Conservation (phyloP, 2,888 invertebrate species). For the Crossocerus cetratus region DNA sequence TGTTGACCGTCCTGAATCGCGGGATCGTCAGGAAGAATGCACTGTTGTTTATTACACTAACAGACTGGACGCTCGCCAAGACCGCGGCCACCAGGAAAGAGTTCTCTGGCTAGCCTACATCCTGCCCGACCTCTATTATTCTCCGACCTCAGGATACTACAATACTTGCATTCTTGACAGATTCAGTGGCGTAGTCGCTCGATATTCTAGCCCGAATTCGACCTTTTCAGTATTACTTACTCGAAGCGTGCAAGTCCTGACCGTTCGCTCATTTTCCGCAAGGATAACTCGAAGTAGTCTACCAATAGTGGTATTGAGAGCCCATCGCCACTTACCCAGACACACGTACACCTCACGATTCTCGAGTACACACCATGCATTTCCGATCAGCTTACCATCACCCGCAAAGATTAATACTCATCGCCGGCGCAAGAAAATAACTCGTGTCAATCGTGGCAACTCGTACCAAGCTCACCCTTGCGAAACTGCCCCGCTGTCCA, state of each 20-base stretch:
- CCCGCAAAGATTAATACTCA: background rate
- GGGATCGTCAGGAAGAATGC: constrained; percentile 42
- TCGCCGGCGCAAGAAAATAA: background rate
- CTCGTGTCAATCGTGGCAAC: background rate
- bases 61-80: constrained; percentile 43
- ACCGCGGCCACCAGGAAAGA: constrained; percentile 20
- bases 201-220: no score
- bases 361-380: background rate
- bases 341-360: background rate
- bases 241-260: background rate
- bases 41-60: constrained; percentile 62
- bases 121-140: constrained; percentile 20
- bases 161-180: constrained; percentile 22
- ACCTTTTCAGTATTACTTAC: no score
- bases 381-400: background rate
- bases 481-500: background rate
- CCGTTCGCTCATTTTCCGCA: background rate
- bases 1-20: background rate
- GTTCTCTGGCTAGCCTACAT: no score
- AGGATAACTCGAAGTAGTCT: no score
- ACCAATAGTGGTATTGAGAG: no score
- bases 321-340: no score
- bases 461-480: background rate
- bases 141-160: constrained; percentile 31
- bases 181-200: no score